phyloP scores from a whole-genome alignment of 1,140 invertebrate genomes.

The Nasonia giraulti region DNA sequence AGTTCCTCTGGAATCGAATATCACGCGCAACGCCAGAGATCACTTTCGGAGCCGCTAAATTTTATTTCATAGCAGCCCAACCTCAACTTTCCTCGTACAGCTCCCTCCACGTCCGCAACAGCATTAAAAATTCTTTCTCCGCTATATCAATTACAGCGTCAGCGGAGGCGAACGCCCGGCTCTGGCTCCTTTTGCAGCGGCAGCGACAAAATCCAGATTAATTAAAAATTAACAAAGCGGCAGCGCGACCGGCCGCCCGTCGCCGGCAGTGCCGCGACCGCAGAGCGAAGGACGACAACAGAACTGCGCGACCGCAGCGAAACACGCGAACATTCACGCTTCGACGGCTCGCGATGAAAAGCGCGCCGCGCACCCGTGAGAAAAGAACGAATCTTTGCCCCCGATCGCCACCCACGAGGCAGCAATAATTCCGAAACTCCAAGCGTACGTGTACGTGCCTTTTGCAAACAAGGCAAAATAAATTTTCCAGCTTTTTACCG shows the following conservation, averaged over 20 bases:
- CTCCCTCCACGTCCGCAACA: neutral
- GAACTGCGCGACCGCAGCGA: neutral
- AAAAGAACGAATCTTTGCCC: neutral
- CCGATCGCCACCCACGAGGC: neutral
- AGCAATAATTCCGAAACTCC: constrained; percentile 20
- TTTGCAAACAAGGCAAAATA: neutral
- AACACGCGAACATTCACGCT: constrained; percentile 8
- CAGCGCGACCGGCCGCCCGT: neutral
- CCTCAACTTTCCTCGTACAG: neutral
- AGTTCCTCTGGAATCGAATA: too few relatives aligned
- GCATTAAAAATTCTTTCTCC: neutral
- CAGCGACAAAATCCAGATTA: neutral
- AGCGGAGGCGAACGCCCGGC: neutral
- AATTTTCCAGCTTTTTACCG: constrained; percentile 21
- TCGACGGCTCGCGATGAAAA: neutral
- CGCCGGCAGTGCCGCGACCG: neutral
- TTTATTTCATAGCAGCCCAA: neutral
- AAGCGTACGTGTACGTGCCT: neutral
- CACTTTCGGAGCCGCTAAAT: neutral
- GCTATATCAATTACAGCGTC: neutral
- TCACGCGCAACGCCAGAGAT: too few relatives aligned
- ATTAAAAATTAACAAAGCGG: constrained; percentile 34
- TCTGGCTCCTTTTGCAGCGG: neutral
- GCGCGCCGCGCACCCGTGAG: constrained; percentile 7
- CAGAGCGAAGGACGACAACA: neutral